Evolutionary conservation across 2,888 invertebrate species (phyloP), one percentile per base, ranked within the genome.

Genomic region (Flexamia atlantica): DNA sequence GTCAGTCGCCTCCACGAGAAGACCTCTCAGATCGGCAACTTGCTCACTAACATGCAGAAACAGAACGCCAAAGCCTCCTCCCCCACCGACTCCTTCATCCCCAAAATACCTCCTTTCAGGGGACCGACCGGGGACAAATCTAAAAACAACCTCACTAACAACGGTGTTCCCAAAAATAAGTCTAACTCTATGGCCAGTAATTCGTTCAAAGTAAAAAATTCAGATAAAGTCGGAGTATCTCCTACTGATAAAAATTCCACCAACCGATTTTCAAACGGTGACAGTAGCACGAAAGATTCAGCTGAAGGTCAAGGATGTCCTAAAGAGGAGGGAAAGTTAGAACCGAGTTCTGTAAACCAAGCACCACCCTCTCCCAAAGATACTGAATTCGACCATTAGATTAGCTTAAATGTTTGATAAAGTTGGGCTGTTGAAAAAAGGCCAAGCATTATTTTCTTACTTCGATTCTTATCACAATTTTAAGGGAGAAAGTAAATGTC

Each of bases 1-100:
- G 98, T 98, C 89, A 95, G 96, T 90, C 95, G 97, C 89, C 95
- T 98, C 88, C 98, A 98, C 92, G 95, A 95, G 89, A 98, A 98
- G 93, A 97, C 98, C 88, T 96, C 96, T 90, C 97, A 98, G 92
- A 97, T 98, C 91, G 97, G 97, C 91, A 96, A 96, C 93, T 96
- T 97, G 90, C 94, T 97, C 88, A 95, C 95, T 92, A 97, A 97
- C 92, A 93, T 97, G 90, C 97, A 97, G 92, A 96, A 95, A 92
- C 96, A 95, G 91, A 95, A 95, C 89, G 57, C 17, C 10, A 57
- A 30, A 28, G 76, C 76, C 46, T 3, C 42, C 25, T 46, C 76
- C 9, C 50, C 76, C 1, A 70, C 70, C 20, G 20, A 70, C 40
- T 70, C 70, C 4, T 70, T n/a, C 40, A 64, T 70, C 40, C 70